Conservation (phyloP, 2,113 vertebrate species). For the Periophthalmus modestus region DNA sequence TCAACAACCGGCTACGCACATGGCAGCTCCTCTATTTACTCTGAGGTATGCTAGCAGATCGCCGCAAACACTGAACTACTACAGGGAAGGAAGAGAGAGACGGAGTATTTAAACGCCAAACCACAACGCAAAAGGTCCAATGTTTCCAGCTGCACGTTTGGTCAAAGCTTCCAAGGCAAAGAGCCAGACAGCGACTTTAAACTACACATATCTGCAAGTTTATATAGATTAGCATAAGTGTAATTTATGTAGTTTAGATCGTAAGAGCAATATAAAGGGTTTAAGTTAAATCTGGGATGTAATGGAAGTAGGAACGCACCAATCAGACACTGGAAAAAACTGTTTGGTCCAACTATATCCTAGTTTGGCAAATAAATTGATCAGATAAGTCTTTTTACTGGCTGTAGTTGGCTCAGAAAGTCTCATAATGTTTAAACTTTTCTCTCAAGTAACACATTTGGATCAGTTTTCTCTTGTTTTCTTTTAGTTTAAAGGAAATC, state of each 20-base stretch:
- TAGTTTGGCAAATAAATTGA: too few species aligned
- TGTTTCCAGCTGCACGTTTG: not conserved
- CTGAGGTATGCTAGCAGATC: constrained; percentile 14
- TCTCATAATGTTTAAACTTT: too few species aligned
- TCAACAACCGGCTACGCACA: constrained; percentile 54
- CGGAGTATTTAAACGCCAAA: not conserved
- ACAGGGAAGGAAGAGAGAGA: not conserved
- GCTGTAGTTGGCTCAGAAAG: too few species aligned
- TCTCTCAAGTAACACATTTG: too few species aligned
- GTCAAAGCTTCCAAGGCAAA: not conserved
- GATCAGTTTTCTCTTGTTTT: too few species aligned
- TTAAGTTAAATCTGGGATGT: not conserved
- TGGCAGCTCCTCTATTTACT: constrained; percentile 40
- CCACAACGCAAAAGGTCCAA: constrained; percentile 1
- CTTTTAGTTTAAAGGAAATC: too few species aligned
- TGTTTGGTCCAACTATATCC: too few species aligned
- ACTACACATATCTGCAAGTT: not conserved
- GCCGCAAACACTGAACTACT: not conserved
- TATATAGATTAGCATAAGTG: not conserved
- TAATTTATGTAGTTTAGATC: not conserved
- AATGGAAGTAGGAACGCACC: not conserved
- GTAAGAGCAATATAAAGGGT: not conserved
- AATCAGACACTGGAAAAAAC: too few species aligned
- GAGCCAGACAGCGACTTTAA: not conserved
- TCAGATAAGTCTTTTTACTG: too few species aligned